A percentile compares a stretch with the other conserved stretches of the same genome.
phyloP scores from a whole-genome alignment of 2,888 invertebrate genomes.

The Euzophera pinguis region DNA sequence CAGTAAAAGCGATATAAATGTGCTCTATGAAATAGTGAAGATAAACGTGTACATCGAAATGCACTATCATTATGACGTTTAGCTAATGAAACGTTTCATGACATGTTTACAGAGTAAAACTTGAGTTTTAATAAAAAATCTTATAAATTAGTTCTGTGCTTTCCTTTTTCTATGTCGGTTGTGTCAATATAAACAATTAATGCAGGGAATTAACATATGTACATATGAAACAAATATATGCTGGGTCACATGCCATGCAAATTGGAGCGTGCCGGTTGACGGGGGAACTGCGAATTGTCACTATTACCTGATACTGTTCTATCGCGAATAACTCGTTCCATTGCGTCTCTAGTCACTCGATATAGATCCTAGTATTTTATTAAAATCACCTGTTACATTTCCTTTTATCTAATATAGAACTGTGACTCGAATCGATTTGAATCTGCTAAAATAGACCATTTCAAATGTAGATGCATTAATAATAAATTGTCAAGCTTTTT shows the following conservation, averaged over 20 bases:
- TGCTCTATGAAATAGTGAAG: too few species aligned
- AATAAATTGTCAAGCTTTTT: too few species aligned
- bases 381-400: neutral
- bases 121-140: too few species aligned
- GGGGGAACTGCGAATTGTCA: slow-evolving; percentile 34
- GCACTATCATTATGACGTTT: too few species aligned
- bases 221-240: slow-evolving; percentile 30
- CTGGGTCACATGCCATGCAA: slow-evolving; percentile 47
- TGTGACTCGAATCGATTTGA: too few species aligned
- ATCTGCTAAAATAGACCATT: too few species aligned
- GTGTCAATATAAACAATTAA: slow-evolving; percentile 2
- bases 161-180: neutral
- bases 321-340: slow-evolving; percentile 51
- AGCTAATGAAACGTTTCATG: too few species aligned
- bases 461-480: too few species aligned
- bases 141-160: neutral
- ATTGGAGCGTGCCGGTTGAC: slow-evolving; percentile 48
- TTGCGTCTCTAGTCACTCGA: slow-evolving; percentile 38
- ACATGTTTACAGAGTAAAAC: too few species aligned
- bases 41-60: too few species aligned
- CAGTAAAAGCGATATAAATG: too few species aligned
- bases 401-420: too few species aligned
- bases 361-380: slow-evolving; percentile 23
- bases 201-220: slow-evolving; percentile 18
- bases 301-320: slow-evolving; percentile 41